Evolutionary conservation across 2,113 vertebrate species (phyloP), one percentile per base, ranked within the genome.

Genomic region (Paramisgurnus dabryanus): DNA sequence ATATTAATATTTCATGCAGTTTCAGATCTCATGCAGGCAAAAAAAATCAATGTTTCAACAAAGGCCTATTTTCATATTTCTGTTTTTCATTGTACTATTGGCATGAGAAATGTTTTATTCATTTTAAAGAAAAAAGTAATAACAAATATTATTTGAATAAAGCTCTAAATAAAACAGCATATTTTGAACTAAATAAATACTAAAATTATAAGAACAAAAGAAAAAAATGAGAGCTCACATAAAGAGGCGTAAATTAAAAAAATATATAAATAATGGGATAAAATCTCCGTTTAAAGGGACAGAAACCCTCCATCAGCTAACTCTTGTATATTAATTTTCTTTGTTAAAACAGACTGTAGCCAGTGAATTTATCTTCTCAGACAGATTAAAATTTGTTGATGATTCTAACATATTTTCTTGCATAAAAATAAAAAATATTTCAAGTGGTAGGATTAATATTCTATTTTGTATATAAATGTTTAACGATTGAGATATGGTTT

Each of bases 401-500:
- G 34, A 18, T 45, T 45, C 4, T 12, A 27, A 45, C 12, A 27
- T 45, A 73, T 18, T 73, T 73, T 6, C 1, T 6, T 22, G n/a
- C 55, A 60, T 22, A 45, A 73, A 43, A 34, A 34, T 34, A 6
- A 18, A 0, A 7, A 13, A 18, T n/a, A 50, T 50, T 1, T 18
- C 18, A 45, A 60, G 22, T 61, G 17, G 6, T n/a, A 34, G 1
- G 4, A 39, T 6, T 49, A 64, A 64, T 39, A 49, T 64, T 50
- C 5, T 76, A n/a, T 64, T 76, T 43, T 61, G 22, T 11, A 61
- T 45, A 49, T 17, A 68, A 80, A 76, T 5, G n/a, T 81, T 58
- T 65, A 81, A 76, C 49, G 27, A 81, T 72, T 45, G 73, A 27
- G 43, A 60, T 15, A 77, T 17, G 13, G 40, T 64, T 82, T 11